phyloP scores from a whole-genome alignment of 2,888 invertebrate species.

The Muschampia plurimacula region DNA sequence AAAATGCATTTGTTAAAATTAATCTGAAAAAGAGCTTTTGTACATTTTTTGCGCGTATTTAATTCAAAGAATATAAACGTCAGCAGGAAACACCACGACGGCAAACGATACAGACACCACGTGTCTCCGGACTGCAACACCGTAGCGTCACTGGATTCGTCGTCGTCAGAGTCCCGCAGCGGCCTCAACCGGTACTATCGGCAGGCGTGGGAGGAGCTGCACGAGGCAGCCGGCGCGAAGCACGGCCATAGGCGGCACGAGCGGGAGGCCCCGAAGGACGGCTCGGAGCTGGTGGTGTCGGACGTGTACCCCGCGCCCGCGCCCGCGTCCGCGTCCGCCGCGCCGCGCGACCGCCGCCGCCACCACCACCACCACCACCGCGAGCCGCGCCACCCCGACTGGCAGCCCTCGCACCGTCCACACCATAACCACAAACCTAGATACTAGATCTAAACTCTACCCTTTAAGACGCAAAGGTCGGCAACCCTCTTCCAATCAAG shows the following conservation, averaged over 20 bases:
- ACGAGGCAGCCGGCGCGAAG: constrained; percentile 90
- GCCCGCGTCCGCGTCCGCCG: too few species aligned
- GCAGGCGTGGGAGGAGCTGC: constrained; percentile 97
- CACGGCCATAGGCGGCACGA: constrained; percentile 70
- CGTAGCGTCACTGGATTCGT: constrained; percentile 95
- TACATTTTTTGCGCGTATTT: not conserved
- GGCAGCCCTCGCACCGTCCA: constrained; percentile 84
- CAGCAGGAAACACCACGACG: constrained; percentile 86
- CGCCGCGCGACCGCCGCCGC: constrained; percentile 85
- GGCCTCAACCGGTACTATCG: constrained; percentile 95
- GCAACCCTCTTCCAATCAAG: too few species aligned
- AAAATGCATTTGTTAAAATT: not conserved
- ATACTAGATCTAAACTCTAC: constrained; percentile 49
- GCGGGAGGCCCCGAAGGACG: constrained; percentile 88
- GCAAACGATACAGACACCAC: constrained; percentile 95
- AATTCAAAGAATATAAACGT: constrained; percentile 12
- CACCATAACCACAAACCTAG: constrained; percentile 83
- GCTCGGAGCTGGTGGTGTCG: constrained; percentile 91
- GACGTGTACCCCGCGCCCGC: constrained; percentile 83
- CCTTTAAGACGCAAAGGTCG: too few species aligned
- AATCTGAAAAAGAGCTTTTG: not conserved
- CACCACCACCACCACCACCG: constrained; percentile 92
- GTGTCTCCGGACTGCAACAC: constrained; percentile 96
- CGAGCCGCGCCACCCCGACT: constrained; percentile 80
- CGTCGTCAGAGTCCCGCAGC: constrained; percentile 93